Base-by-base conservation (phyloP, 53 echinoderm and acorn worm species). In the Mesocentrotus franciscanus region DNA sequence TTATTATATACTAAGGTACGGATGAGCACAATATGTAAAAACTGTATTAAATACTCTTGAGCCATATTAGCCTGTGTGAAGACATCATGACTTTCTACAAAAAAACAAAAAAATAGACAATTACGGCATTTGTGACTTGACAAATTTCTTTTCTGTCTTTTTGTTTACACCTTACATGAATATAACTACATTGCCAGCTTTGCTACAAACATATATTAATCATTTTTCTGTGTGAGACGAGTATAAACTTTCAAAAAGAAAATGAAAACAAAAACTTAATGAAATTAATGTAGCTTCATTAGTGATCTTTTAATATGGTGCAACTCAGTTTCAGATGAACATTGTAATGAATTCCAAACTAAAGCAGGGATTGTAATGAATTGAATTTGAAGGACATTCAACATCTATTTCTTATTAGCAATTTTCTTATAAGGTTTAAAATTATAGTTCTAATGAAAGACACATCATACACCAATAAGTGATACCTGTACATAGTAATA, bases 361-460 rank as follows among this genome's bases (percentile, higher is more conserved):
- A 81, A 39, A 81, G 81, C 81, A 81, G 36, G 42, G 18, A 36
- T 39, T 76, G 33, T 10, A 29, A 76, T 76, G 33, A 76, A 76
- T 30, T 13, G 3, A 12, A 76, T 76, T 33, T 32, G 68, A 68
- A 68, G 4, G 24, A 76, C 13, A 76, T 14, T 14, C 76, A 76
- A 30, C 12, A 76, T 0, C 8, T 17, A 81, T 42, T 39, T 81
- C 2, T 6, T 49, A 11, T 81, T 34, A 14, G 13, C 34, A 81
- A 18, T 42, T 39, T 81, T 39, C 18, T 42, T 20, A 81, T 36
- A 81, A 36, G 16, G 8, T 81, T 29, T 2, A 76, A 76, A 76
- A 76, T 30, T 36, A 81, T 81, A 81, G 81, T 81, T 39, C 36
- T 81, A 27, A 58, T 87, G 87, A 87, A 87, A 87, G 87, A 87